These are phyloP conservation scores for Xiphias gladius DNA, from an alignment of 2,113 vertebrate species.

Conservation along the genomic window DNA sequence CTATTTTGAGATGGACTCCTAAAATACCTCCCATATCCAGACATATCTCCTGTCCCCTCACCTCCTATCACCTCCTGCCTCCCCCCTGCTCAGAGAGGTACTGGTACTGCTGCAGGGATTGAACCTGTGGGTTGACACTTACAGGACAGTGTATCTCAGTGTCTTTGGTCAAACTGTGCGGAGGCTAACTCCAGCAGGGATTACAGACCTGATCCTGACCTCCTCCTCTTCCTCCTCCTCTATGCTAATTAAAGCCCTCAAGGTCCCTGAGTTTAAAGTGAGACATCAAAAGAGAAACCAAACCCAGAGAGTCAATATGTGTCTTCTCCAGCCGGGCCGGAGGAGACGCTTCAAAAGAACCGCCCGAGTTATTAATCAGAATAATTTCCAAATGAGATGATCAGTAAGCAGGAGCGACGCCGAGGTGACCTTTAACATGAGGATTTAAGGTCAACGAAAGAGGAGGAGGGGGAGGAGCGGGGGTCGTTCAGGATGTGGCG, in stretches of 20 bases:
- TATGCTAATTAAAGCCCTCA: slow-evolving; percentile 63
- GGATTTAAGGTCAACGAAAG: background rate
- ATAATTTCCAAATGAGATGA: slow-evolving; percentile 67
- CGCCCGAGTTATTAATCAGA: slow-evolving; percentile 56
- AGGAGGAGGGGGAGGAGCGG: background rate
- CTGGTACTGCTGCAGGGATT: background rate
- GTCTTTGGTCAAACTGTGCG: slow-evolving; percentile 38
- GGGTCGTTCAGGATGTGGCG: background rate
- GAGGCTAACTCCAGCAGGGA: slow-evolving; percentile 38
- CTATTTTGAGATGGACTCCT: background rate
- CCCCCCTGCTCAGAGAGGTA: too few relatives aligned
- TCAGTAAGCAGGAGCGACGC: slow-evolving; percentile 36
- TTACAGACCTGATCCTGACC: slow-evolving; percentile 37
- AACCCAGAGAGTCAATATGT: slow-evolving; percentile 73
- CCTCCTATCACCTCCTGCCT: background rate
- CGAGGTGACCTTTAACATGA: slow-evolving; percentile 63
- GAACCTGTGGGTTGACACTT: background rate
- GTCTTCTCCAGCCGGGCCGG: slow-evolving; percentile 72
- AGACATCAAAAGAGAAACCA: slow-evolving; percentile 69
- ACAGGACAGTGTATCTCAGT: background rate
- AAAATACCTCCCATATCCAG: background rate
- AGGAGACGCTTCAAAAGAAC: slow-evolving; percentile 69
- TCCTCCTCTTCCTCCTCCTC: slow-evolving; percentile 38
- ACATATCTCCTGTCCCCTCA: too few relatives aligned
- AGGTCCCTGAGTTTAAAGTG: slow-evolving; percentile 65